A percentile compares a stretch with the other conserved stretches of the same genome.
phyloP scores from a whole-genome alignment of 2,113 vertebrate genomes.

The Myotis davidii region DNA sequence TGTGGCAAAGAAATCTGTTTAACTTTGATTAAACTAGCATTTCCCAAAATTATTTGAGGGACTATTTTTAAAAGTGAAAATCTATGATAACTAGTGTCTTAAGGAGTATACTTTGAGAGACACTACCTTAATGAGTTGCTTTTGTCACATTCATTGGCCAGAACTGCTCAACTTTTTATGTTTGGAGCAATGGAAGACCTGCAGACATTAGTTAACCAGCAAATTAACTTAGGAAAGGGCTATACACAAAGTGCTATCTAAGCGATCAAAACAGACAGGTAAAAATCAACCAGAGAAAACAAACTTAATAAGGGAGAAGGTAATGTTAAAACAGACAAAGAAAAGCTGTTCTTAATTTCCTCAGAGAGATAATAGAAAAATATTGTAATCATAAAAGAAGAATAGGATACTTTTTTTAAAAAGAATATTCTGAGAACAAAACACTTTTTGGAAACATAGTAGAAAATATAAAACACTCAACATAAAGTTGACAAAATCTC shows the following conservation, averaged over 20 bases:
- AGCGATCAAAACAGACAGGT: not conserved
- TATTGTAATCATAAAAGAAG: not conserved
- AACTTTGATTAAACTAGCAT: slow-evolving; percentile 36
- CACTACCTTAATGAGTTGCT: not conserved
- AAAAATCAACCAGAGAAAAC: not conserved
- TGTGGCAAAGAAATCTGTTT: not conserved
- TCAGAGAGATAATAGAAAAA: slow-evolving; percentile 35
- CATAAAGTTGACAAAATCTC: not conserved
- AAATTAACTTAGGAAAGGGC: not conserved
- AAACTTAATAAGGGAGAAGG: not conserved
- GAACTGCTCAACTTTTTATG: not conserved
- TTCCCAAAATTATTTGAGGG: not conserved
- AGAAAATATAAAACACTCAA: slow-evolving; percentile 1
- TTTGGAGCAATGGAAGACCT: not conserved
- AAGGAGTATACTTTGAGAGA: not conserved
- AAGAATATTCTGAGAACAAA: slow-evolving; percentile 32
- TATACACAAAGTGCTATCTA: not conserved
- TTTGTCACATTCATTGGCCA: not conserved
- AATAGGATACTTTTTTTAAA: not conserved
- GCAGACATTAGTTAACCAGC: not conserved
- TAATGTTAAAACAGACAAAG: not conserved
- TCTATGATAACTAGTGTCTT: not conserved
- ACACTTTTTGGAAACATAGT: slow-evolving; percentile 1
- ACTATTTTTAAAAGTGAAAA: slow-evolving; percentile 37
- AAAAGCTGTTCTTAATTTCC: slow-evolving; percentile 8